Percentiles rank a stretch among this genome's conserved stretches.
phyloP scores from a whole-genome alignment of 2,888 invertebrate genomes.

The Branchellion lobata region DNA sequence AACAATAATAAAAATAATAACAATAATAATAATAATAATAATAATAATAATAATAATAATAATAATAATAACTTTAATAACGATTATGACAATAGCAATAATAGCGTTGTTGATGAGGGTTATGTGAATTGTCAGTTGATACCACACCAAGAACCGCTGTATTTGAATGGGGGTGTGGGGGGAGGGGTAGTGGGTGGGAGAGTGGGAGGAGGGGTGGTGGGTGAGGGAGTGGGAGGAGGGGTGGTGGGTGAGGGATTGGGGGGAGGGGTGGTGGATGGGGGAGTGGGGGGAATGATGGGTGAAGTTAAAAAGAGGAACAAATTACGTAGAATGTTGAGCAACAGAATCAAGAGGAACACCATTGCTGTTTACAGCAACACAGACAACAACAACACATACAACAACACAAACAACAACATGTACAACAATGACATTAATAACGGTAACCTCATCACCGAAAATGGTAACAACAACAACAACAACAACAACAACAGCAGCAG shows the following conservation, averaged over 20 bases:
- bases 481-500: background rate
- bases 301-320: too few species aligned
- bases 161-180: too few species aligned
- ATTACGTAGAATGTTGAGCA: too few species aligned
- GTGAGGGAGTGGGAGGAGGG: too few species aligned
- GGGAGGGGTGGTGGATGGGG: too few species aligned
- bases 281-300: too few species aligned
- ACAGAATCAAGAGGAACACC: too few species aligned
- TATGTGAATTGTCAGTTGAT: too few species aligned
- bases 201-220: too few species aligned
- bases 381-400: background rate
- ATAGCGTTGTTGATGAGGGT: background rate
- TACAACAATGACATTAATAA: background rate
- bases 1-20: slow-evolving; percentile 18
- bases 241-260: too few species aligned
- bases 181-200: too few species aligned
- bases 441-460: background rate
- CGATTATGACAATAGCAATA: background rate
- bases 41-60: slow-evolving; percentile 11
- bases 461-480: background rate
- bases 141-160: too few species aligned
- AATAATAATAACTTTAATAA: background rate
- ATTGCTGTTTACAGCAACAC: background rate
- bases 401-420: background rate
- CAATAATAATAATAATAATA: slow-evolving; percentile 9